These are phyloP conservation scores for Actenoides lindsayi DNA, from an alignment of 2,113 vertebrate species.

Conservation along the genomic window DNA sequence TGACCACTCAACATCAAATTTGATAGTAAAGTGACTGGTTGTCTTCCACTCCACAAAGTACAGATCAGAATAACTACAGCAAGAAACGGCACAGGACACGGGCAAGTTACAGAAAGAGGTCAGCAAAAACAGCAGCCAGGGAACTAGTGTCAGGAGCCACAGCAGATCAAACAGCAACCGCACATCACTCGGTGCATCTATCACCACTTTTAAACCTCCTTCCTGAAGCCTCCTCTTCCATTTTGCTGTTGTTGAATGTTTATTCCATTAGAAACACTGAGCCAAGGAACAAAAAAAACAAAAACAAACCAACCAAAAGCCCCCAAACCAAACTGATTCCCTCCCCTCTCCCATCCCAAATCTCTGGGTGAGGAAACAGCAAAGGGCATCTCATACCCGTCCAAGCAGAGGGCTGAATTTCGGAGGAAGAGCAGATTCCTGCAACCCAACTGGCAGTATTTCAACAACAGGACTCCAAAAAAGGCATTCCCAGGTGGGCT, in stretches of 20 bases:
- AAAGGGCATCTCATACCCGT: neutral
- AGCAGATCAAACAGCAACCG: neutral
- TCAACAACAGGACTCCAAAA: neutral
- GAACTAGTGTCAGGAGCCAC: neutral
- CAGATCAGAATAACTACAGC: neutral
- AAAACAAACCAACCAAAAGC: neutral
- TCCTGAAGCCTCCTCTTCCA: neutral
- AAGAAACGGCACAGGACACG: neutral
- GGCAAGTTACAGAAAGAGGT: neutral
- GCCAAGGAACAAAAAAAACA: neutral
- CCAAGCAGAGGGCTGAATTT: neutral
- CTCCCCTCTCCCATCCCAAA: neutral
- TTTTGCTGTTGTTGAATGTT: neutral
- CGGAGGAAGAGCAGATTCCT: neutral
- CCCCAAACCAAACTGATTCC: too few relatives aligned
- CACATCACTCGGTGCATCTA: fast-evolving
- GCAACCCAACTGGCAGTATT: neutral
- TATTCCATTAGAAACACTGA: neutral
- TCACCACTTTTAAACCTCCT: neutral
- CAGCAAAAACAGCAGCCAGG: neutral
- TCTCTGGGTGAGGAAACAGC: neutral
- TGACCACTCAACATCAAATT: neutral
- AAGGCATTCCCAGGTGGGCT: neutral
- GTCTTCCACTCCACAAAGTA: neutral
- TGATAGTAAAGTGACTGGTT: neutral